phyloP scores from a whole-genome alignment of 2,113 vertebrate species.

The Aptenodytes forsteri region DNA sequence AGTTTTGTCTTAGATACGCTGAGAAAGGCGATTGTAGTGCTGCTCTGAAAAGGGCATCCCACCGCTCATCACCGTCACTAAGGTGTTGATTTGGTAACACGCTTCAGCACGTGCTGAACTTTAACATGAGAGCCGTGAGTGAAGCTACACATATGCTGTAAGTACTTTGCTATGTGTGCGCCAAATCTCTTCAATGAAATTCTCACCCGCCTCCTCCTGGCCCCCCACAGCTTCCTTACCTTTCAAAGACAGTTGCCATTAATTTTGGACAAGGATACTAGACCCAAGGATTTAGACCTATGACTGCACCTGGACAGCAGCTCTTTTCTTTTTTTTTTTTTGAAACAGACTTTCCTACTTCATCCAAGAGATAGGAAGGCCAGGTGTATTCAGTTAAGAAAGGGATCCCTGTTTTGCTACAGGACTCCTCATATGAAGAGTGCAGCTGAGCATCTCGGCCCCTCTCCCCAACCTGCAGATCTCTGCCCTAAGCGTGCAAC shows the following conservation, averaged over 20 bases:
- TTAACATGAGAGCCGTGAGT: background rate
- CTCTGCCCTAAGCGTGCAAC: background rate
- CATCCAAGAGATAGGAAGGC: background rate
- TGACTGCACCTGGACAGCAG: background rate
- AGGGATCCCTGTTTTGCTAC: background rate
- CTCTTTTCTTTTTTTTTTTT: background rate
- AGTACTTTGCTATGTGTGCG: background rate
- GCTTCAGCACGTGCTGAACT: background rate
- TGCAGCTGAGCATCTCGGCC: background rate
- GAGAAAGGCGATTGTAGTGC: background rate
- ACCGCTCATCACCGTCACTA: accelerated
- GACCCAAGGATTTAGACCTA: background rate
- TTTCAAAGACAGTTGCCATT: accelerated
- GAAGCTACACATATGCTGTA: background rate
- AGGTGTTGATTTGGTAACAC: background rate
- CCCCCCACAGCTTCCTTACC: background rate
- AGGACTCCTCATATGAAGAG: accelerated
- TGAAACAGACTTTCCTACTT: background rate
- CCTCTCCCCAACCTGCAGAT: background rate
- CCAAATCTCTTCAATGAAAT: background rate
- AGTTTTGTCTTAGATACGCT: too few relatives aligned
- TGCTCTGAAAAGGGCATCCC: background rate
- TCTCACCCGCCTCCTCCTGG: background rate
- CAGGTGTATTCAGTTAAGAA: accelerated
- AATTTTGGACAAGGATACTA: background rate